These are phyloP conservation scores for Aricia artaxerxes DNA, from an alignment of 2,888 invertebrate genomes.

Conservation along the genomic window DNA sequence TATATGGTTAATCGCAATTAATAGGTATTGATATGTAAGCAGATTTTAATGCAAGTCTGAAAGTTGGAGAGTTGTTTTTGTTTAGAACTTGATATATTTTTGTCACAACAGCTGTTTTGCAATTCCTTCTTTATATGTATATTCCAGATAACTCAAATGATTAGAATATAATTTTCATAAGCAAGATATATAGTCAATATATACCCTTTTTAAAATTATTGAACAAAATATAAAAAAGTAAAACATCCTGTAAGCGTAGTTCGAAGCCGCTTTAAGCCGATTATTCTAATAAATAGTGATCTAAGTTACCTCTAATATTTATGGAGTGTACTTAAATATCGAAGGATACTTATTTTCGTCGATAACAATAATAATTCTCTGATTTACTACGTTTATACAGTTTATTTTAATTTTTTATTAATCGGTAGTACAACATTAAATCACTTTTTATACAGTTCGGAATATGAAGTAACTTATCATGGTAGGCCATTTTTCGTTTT, in stretches of 20 bases:
- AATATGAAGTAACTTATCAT: constrained; percentile 7
- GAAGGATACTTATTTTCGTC: constrained; percentile 34
- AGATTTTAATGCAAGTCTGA: too few relatives aligned
- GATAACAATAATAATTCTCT: constrained; percentile 41
- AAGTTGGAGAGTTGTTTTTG: too few relatives aligned
- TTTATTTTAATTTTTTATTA: constrained; percentile 33
- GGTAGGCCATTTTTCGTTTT: background rate
- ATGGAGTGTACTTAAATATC: background rate
- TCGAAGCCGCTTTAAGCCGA: constrained; percentile 56
- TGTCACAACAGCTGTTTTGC: too few relatives aligned
- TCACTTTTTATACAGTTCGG: background rate
- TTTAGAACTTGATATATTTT: too few relatives aligned
- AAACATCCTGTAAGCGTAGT: constrained; percentile 48
- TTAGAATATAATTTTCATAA: too few relatives aligned
- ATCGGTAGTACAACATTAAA: constrained; percentile 10
- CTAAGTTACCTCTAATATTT: constrained; percentile 43
- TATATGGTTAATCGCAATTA: too few relatives aligned
- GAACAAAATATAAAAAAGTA: constrained; percentile 26
- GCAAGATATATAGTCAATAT: background rate
- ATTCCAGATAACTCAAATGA: too few relatives aligned
- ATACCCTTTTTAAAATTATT: background rate
- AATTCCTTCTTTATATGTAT: too few relatives aligned
- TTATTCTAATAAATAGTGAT: constrained; percentile 72
- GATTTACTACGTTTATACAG: constrained; percentile 40
- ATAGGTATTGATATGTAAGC: too few relatives aligned